Percentiles rank a stretch among this genome's conserved stretches.
These are phyloP conservation scores for Malurus elegans DNA, from an alignment of 2,113 vertebrate genomes.

Conservation along the genomic window DNA sequence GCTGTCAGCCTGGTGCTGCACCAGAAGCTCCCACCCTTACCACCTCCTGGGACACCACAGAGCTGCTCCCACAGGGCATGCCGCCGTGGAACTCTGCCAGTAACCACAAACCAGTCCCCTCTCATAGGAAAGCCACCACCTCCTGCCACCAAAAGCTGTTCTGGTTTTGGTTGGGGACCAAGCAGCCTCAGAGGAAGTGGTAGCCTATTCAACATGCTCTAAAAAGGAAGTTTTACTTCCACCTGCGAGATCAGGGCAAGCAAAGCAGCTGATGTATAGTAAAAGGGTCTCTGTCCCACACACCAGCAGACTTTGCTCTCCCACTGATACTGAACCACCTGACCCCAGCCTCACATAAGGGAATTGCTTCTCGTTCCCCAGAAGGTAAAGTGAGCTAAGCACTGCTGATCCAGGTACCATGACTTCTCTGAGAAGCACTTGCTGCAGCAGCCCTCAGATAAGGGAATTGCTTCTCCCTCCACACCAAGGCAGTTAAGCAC, in stretches of 20 bases:
- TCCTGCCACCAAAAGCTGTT: not conserved
- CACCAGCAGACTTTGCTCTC: not conserved
- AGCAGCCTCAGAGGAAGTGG: conserved; percentile 4
- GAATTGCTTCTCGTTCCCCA: not conserved
- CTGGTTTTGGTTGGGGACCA: not conserved
- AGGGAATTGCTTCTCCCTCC: not conserved
- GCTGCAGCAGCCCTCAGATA: not conserved
- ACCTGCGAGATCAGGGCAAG: not conserved
- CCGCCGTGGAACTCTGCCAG: not conserved
- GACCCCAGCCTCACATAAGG: not conserved
- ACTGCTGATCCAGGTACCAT: not conserved
- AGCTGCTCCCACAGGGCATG: accelerated
- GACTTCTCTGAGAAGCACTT: not conserved
- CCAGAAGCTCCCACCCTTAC: not conserved
- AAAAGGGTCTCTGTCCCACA: not conserved
- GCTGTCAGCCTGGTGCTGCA: not conserved
- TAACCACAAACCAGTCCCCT: not conserved
- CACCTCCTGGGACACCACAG: not conserved
- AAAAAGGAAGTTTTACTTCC: not conserved
- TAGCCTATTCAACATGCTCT: not conserved
- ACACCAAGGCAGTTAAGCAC: not conserved
- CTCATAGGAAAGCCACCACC: not conserved
- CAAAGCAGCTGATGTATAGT: not conserved
- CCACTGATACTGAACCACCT: not conserved
- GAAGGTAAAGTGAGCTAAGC: not conserved